Conservation (phyloP, 2,797 vertebrate genomes). For the Monodelphis domestica region DNA sequence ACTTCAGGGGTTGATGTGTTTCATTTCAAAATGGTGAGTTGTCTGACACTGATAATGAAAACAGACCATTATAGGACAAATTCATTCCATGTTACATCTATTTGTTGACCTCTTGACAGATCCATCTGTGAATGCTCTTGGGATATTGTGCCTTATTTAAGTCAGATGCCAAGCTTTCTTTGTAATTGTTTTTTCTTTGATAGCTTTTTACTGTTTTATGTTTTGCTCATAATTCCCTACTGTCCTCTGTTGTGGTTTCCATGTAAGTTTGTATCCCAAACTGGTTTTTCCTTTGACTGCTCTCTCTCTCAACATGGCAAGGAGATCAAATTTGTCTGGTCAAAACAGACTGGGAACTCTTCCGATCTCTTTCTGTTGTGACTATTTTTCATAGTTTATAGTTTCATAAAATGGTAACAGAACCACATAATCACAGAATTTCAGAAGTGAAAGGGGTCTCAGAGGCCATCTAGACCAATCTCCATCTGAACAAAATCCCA, state of each 20-base stretch:
- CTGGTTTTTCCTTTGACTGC: not conserved
- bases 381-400: not conserved
- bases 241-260: not conserved
- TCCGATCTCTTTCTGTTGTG: not conserved
- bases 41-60: not conserved
- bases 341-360: not conserved
- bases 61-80: not conserved
- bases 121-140: not conserved
- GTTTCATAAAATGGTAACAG: not conserved
- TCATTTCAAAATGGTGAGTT: not conserved
- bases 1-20: not conserved
- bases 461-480: not conserved
- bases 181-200: not conserved
- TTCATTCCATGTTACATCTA: not conserved
- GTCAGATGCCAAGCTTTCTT: not conserved
- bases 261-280: not conserved
- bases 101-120: not conserved
- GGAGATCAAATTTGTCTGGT: not conserved
- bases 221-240: not conserved
- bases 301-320: not conserved
- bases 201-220: not conserved
- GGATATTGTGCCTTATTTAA: not conserved
- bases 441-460: not conserved
- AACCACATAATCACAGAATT: not conserved
- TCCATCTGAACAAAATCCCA: not conserved